Base-by-base conservation (phyloP, 1,140 invertebrate genomes). In the Aphelinus certus region DNA sequence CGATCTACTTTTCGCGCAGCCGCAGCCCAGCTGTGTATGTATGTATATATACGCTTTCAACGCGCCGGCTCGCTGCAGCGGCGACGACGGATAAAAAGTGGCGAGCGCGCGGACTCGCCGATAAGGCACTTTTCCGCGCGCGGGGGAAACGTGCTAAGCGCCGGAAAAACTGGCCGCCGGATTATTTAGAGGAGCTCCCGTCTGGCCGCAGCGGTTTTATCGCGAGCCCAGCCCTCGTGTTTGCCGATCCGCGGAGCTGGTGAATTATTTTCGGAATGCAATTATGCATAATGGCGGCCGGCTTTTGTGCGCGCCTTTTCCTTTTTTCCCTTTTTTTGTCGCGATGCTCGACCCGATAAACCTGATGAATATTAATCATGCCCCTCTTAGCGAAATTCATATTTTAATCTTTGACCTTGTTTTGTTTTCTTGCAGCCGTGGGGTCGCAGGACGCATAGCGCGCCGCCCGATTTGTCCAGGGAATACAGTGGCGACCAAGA, bases 141-240 rank as follows among this genome's bases (percentile, higher is more conserved):
- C 43, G 46, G 26, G 56, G 7, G 53, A 66, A 66, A 45, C 64
- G 45, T 2, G 45, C 10, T 66, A 45, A 4, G 4, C 42, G 26
- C 26, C 26, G 60, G 60, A 61, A 7, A 43, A 45, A 43, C 4
- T 43, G 2, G 60, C 1, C 45, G 3, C 42, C 3, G 60, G 26
- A 61, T 61, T 61, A 61, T 61, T 61, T 61, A 43, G 60, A 61
- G 7, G 7, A 2, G 60, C 60, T 61, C 45, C 45, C 45, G 45
- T 26, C 26, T 26, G 26, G 26, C 26, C 26, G 26, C 26, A 26
- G 26, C 26, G 26, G 26, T 26, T 26, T 26, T 26, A 26, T 26
- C 26, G 26, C 26, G 26, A 26, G 26, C 26, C 26, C 26, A 26
- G 26, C 26, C 26, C 26, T 26, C 26, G 26, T 26, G 26, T 26